Evolutionary conservation across 2,888 invertebrate genomes (phyloP).

Genomic region (Allolobophora icterica): DNA sequence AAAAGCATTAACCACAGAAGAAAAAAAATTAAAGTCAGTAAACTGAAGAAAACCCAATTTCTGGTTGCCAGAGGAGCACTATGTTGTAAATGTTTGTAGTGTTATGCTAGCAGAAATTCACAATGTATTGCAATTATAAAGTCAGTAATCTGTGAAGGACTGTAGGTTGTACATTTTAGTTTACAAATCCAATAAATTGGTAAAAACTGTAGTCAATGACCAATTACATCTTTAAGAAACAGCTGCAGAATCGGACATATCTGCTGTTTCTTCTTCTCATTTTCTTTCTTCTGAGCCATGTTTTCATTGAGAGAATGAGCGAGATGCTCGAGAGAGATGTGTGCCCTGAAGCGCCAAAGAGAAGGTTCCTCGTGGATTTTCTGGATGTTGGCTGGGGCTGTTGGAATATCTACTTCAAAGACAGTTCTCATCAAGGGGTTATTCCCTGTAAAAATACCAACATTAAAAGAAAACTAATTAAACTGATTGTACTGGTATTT

Average conservation of each 20-base stretch:
- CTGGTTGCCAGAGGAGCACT: neutral
- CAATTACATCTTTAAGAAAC: constrained; percentile 25
- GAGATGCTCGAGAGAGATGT: constrained; percentile 51
- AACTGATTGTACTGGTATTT: too few species aligned
- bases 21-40: neutral
- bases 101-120: too few species aligned
- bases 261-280: constrained; percentile 29
- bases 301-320: constrained; percentile 48
- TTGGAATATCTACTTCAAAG: constrained; percentile 47
- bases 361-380: constrained; percentile 44
- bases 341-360: constrained; percentile 51
- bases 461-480: neutral
- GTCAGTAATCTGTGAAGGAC: neutral
- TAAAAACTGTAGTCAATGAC: neutral
- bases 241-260: constrained; percentile 18
- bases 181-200: neutral
- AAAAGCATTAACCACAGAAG: neutral
- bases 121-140: neutral
- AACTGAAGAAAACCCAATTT: neutral
- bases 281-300: neutral
- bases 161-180: neutral
- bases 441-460: constrained; percentile 43
- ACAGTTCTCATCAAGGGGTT: constrained; percentile 48
- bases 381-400: constrained; percentile 32
- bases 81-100: neutral